Conservation (phyloP, 2,113 vertebrate genomes). For the Forbesichthys agassizii region DNA sequence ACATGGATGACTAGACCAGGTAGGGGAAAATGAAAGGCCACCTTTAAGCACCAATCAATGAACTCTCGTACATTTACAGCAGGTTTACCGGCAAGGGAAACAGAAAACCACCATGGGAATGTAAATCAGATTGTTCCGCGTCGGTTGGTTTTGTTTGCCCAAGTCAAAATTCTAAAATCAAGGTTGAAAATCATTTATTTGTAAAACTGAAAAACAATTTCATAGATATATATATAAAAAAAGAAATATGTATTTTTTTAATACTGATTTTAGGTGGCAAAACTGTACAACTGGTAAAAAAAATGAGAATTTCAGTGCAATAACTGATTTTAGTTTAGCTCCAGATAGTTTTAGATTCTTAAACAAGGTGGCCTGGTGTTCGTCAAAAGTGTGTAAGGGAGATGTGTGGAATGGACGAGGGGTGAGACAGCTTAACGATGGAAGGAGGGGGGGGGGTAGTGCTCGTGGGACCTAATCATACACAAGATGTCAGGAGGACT, state of each 20-base stretch:
- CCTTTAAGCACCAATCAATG: constrained; percentile 10
- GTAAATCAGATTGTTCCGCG: too few relatives aligned
- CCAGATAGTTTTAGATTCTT: neutral
- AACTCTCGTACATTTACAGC: constrained; percentile 41
- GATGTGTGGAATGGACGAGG: constrained; percentile 39
- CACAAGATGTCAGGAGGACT: constrained; percentile 61
- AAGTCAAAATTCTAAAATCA: neutral
- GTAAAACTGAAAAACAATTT: neutral
- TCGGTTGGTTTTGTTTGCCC: neutral
- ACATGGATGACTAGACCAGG: constrained; percentile 31
- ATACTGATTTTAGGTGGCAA: constrained; percentile 38
- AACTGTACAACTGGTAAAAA: constrained; percentile 34
- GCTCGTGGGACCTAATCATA: too few relatives aligned
- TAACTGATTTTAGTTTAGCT: constrained; percentile 12
- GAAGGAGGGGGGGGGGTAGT: constrained; percentile 24
- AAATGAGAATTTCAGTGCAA: constrained; percentile 67
- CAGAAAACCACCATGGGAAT: too few relatives aligned
- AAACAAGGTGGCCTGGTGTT: constrained; percentile 29
- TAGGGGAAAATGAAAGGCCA: constrained; percentile 5
- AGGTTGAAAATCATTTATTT: neutral
- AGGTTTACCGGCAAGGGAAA: constrained; percentile 12
- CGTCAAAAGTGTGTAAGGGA: constrained; percentile 32
- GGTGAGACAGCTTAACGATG: constrained; percentile 37
- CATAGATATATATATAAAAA: neutral
- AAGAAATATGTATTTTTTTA: constrained; percentile 24